These are phyloP conservation scores for Eupsilia transversa DNA, from an alignment of 2,888 invertebrate species.

Conservation along the genomic window DNA sequence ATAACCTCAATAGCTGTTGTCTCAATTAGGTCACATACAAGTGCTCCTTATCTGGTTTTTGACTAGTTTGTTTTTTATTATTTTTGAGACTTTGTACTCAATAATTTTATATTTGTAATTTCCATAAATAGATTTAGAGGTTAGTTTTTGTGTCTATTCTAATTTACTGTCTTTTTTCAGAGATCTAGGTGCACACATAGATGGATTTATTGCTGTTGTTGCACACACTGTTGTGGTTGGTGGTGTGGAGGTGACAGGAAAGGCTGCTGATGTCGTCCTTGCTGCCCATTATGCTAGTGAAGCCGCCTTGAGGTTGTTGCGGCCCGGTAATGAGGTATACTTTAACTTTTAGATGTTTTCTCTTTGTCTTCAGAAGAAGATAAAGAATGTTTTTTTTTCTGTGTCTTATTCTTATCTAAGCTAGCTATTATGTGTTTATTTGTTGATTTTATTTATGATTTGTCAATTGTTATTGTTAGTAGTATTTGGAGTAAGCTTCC, in stretches of 20 bases:
- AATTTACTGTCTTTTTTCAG: constrained; percentile 85
- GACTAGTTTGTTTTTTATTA: neutral
- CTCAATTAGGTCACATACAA: constrained; percentile 8
- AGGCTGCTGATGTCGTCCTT: constrained; percentile 97
- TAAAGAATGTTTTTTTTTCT: neutral
- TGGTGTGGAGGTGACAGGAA: constrained; percentile 94
- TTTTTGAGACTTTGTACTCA: neutral
- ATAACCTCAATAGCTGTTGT: constrained; percentile 45
- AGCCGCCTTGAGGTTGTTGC: constrained; percentile 97
- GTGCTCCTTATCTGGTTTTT: neutral
- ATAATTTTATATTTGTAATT: constrained; percentile 8
- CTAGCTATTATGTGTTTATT: neutral
- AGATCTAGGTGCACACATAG: constrained; percentile 99
- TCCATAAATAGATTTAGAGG: constrained; percentile 17
- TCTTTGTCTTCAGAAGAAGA: constrained; percentile 34
- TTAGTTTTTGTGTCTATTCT: constrained; percentile 6
- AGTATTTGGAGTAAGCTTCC: neutral
- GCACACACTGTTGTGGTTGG: constrained; percentile 98
- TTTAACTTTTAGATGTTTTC: constrained; percentile 45
- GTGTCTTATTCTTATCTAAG: neutral
- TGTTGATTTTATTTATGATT: neutral
- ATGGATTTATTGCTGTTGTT: constrained; percentile 99
- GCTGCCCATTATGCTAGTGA: constrained; percentile 99
- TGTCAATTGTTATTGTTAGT: neutral
- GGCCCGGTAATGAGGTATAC: constrained; percentile 96